These are phyloP conservation scores for Chondrilla cf. caribensis DNA, from an alignment of 37 sponge, comb jelly and placozoan genomes.

Conservation along the genomic window DNA sequence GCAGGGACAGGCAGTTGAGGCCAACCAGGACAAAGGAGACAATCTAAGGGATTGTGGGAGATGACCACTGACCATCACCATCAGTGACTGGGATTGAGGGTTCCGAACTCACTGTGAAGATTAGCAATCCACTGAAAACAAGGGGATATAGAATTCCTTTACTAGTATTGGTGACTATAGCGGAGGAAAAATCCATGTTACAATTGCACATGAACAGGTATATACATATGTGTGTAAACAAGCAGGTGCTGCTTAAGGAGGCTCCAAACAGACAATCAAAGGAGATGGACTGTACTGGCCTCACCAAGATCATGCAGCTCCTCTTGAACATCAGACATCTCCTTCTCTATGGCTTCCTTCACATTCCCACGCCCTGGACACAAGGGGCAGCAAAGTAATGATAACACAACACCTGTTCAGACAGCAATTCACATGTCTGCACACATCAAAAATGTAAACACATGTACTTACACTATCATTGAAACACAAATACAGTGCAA, in stretches of 20 bases:
- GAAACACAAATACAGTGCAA: too few relatives aligned
- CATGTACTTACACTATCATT: too few relatives aligned
- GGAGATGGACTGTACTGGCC: background rate
- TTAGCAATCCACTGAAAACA: background rate
- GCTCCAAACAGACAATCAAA: too few relatives aligned
- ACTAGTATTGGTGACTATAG: background rate
- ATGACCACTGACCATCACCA: too few relatives aligned
- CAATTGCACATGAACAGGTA: background rate
- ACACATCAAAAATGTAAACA: too few relatives aligned
- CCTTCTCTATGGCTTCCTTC: background rate
- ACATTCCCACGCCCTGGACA: background rate
- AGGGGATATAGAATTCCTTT: background rate
- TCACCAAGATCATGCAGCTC: conserved; percentile 18
- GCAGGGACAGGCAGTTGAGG: conserved; percentile 46
- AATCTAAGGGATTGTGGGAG: conserved; percentile 5
- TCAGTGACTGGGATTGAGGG: conserved; percentile 24
- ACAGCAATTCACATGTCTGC: too few relatives aligned
- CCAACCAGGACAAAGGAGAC: conserved; percentile 62
- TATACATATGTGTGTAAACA: background rate
- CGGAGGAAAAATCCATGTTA: background rate
- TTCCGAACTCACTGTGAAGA: background rate
- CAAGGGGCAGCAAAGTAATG: background rate
- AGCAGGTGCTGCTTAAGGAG: too few relatives aligned
- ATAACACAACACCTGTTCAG: too few relatives aligned
- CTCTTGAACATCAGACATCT: conserved; percentile 2